phyloP scores from a whole-genome alignment of 1,140 invertebrate genomes.

The Platorchestia sp. region DNA sequence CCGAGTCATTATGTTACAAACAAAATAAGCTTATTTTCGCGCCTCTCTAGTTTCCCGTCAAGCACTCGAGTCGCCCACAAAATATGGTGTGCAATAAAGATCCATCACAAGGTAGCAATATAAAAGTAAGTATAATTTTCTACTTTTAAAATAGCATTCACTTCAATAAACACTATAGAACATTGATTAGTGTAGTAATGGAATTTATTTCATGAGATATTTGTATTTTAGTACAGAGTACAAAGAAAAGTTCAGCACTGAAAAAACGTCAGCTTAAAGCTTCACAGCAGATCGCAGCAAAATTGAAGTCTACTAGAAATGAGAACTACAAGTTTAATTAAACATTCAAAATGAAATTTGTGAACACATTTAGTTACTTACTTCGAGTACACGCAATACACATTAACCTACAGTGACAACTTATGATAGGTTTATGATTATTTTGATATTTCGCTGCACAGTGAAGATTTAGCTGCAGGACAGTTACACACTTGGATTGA shows the following conservation, averaged over 20 bases:
- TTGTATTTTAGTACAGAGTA: background rate
- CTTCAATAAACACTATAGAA: background rate
- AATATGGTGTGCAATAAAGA: background rate
- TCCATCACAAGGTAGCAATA: background rate
- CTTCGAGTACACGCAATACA: background rate
- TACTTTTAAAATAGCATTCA: background rate
- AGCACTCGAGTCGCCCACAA: background rate
- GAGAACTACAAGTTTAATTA: background rate
- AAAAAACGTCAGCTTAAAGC: background rate
- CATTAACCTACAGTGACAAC: background rate
- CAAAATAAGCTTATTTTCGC: too few relatives aligned
- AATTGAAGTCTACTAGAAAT: background rate
- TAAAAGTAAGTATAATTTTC: background rate
- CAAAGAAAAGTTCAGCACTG: background rate
- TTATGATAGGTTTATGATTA: background rate
- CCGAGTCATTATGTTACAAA: too few relatives aligned
- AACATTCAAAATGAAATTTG: background rate
- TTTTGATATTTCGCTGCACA: conserved; percentile 8
- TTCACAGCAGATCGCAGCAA: background rate
- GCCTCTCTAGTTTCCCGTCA: too few relatives aligned
- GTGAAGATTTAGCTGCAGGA: background rate
- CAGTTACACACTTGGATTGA: background rate
- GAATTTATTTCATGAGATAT: background rate
- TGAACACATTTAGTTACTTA: background rate
- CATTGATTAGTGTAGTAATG: background rate